Percentiles rank a stretch among this genome's conserved stretches.
Conservation (phyloP, 2,113 vertebrate species). For the Azemiops feae region DNA sequence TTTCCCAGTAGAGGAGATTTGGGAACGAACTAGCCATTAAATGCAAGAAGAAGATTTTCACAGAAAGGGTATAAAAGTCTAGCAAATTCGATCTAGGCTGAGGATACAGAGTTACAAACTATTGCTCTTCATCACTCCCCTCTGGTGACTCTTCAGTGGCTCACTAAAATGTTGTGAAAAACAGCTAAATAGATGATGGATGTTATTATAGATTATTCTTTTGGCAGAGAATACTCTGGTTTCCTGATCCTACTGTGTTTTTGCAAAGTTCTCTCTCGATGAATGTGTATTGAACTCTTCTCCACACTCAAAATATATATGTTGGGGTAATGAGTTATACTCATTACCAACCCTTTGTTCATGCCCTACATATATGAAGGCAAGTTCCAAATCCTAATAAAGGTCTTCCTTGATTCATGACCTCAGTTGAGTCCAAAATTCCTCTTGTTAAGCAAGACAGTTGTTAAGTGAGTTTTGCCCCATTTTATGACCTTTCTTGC, state of each 20-base stretch:
- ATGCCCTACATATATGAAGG: background rate
- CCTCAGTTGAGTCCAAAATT: too few relatives aligned
- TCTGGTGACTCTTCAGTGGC: background rate
- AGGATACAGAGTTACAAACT: background rate
- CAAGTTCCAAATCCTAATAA: too few relatives aligned
- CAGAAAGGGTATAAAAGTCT: background rate
- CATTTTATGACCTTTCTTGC: too few relatives aligned
- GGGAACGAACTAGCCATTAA: constrained; percentile 19
- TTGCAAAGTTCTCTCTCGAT: background rate
- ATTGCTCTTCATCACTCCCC: constrained; percentile 1
- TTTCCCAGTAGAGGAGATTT: background rate
- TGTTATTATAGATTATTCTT: background rate
- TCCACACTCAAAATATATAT: background rate
- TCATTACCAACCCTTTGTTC: background rate
- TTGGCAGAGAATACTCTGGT: background rate
- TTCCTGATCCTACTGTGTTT: too few relatives aligned
- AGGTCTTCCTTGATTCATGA: too few relatives aligned
- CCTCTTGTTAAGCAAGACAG: too few relatives aligned
- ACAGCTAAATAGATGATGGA: background rate
- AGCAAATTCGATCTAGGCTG: constrained; percentile 1
- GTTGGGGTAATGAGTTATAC: background rate
- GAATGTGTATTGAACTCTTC: background rate
- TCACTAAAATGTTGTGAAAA: background rate
- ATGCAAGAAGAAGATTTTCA: constrained; percentile 12
- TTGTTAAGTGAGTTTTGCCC: too few relatives aligned